A percentile compares a stretch with the other conserved stretches of the same genome.
Evolutionary conservation across 2,888 invertebrate species (phyloP).

Genomic region (Formica aserva): DNA sequence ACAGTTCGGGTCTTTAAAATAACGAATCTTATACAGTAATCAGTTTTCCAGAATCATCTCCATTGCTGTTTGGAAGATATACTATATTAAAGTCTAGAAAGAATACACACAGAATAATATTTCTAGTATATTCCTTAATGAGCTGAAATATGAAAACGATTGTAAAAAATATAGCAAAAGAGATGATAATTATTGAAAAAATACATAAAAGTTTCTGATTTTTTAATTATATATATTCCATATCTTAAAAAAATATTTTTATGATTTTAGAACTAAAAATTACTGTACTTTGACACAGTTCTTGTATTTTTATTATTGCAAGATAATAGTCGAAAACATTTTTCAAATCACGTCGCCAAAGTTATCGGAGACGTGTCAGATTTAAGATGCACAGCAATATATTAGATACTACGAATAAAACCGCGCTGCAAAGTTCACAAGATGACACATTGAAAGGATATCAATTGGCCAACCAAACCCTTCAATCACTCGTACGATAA

Average conservation of each 20-base stretch:
- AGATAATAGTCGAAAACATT: background rate
- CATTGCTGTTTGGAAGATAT: background rate
- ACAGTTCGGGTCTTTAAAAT: background rate
- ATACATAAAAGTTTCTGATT: background rate
- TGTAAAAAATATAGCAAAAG: background rate
- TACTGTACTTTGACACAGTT: background rate
- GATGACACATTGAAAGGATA: background rate
- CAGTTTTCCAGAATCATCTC: background rate
- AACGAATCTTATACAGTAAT: background rate
- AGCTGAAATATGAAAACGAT: background rate
- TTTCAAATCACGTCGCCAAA: background rate
- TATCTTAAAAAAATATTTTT: background rate
- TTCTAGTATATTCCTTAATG: background rate
- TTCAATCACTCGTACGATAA: background rate
- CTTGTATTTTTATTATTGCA: background rate
- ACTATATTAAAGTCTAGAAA: background rate
- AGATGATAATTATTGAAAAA: background rate
- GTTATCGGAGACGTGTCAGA: background rate
- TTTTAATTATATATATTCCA: background rate
- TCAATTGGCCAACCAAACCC: background rate
- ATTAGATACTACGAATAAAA: background rate
- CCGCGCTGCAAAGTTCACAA: background rate
- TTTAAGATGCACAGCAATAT: background rate
- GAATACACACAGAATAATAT: background rate
- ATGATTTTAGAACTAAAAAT: background rate